phyloP scores from a whole-genome alignment of 1,140 invertebrate species.

The Drosophila obscura region DNA sequence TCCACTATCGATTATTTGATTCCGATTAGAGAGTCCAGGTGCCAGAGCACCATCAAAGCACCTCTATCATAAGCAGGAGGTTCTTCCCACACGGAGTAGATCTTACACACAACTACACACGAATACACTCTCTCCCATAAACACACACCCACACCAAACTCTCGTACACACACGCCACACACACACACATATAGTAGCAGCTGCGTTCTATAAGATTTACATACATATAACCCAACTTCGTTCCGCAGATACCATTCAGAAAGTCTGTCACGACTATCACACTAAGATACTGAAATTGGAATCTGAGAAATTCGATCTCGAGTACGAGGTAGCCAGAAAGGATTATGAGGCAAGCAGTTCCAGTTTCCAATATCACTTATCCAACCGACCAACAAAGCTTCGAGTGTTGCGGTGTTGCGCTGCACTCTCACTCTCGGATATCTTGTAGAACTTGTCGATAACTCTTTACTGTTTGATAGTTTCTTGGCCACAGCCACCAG shows the following conservation, averaged over 20 bases:
- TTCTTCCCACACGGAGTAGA: slow-evolving; percentile 6
- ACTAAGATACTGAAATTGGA: slow-evolving; percentile 93
- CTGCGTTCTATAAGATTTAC: slow-evolving; percentile 3
- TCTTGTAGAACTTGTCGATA: slow-evolving; percentile 49
- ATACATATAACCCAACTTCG: slow-evolving; percentile 47
- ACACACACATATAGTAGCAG: slow-evolving; percentile 9
- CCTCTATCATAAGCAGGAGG: not conserved
- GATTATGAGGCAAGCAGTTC: slow-evolving; percentile 91
- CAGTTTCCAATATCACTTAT: slow-evolving; percentile 22
- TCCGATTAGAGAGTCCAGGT: not conserved
- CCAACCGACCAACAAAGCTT: too few relatives aligned
- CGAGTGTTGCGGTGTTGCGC: slow-evolving; percentile 2
- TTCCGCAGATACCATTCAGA: slow-evolving; percentile 90
- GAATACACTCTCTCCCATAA: slow-evolving; percentile 8
- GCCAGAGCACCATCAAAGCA: not conserved
- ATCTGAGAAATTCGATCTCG: slow-evolving; percentile 98
- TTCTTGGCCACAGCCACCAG: slow-evolving; percentile 16
- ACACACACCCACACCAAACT: slow-evolving; percentile 2
- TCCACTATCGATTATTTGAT: too few relatives aligned
- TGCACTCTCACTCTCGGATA: slow-evolving; percentile 17
- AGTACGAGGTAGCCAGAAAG: slow-evolving; percentile 96
- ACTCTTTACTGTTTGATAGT: slow-evolving; percentile 15
- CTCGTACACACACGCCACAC: slow-evolving; percentile 9
- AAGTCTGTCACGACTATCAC: slow-evolving; percentile 94
- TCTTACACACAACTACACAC: slow-evolving; percentile 20